Evolutionary conservation across 2,797 vertebrate genomes (phyloP).

Genomic region (Coracias cyanogaster): DNA sequence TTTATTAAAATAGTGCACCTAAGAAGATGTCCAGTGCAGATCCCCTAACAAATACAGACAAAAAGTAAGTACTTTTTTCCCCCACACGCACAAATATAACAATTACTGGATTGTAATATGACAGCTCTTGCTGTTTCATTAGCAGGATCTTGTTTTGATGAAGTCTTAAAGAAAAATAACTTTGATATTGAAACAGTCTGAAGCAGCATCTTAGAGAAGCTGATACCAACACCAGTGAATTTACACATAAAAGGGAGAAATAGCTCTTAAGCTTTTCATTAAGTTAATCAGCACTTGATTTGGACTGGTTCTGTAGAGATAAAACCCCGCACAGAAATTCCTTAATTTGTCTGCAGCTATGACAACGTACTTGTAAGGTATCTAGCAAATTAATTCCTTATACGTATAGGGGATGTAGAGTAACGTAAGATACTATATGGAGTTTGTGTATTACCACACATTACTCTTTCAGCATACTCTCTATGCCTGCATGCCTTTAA

Average conservation of each 20-base stretch:
- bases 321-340: background rate
- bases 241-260: background rate
- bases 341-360: background rate
- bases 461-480: background rate
- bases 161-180: background rate
- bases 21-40: conserved; percentile 48
- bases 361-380: background rate
- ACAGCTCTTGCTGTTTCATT: background rate
- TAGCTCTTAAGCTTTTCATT: background rate
- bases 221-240: background rate
- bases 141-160: background rate
- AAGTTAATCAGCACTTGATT: background rate
- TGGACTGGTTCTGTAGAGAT: background rate
- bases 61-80: conserved; percentile 40
- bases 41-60: background rate
- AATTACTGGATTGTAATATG: background rate
- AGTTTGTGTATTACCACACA: background rate
- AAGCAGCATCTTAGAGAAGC: background rate
- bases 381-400: background rate
- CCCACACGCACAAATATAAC: background rate
- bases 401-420: background rate
- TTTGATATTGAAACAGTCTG: background rate
- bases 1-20: background rate
- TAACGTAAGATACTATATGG: background rate
- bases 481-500: background rate